Conservation (phyloP, 2,888 invertebrate genomes). For the Stenotaenia linearis region DNA sequence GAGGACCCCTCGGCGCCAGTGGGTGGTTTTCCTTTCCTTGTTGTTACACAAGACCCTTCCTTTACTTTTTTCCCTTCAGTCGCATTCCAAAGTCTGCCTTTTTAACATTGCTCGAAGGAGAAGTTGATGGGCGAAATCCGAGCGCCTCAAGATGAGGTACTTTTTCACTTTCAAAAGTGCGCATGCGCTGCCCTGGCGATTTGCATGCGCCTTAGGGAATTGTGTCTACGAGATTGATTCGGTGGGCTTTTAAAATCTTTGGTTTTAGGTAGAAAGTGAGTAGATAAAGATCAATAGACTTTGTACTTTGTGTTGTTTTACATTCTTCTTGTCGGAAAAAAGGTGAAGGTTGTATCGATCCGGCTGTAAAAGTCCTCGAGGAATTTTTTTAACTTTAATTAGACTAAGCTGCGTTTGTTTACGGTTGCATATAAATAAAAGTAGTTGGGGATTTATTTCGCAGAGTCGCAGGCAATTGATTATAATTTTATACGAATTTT, state of each 20-base stretch:
- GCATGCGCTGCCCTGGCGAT: not conserved
- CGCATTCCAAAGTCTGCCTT: not conserved
- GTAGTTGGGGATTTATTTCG: not conserved
- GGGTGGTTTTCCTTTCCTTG: not conserved
- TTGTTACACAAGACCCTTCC: not conserved
- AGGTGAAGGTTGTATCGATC: not conserved
- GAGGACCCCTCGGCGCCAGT: not conserved
- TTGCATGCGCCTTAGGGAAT: not conserved
- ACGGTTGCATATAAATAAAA: no score
- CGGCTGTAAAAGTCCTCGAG: not conserved
- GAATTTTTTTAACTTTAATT: not conserved
- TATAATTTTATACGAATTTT: no score
- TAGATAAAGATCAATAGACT: not conserved
- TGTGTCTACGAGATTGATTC: not conserved
- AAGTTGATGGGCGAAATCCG: conserved; percentile 13
- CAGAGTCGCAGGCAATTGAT: no score
- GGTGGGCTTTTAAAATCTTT: conserved; percentile 1
- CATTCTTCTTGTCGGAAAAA: not conserved
- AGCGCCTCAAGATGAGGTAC: not conserved
- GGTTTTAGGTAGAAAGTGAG: not conserved
- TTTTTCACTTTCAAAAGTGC: not conserved
- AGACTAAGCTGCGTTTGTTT: not conserved
- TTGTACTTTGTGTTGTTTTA: not conserved
- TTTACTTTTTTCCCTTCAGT: not conserved
- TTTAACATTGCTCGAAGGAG: conserved; percentile 13